Conservation (phyloP, 2,797 vertebrate species). For the Parauchenoglanis punctatus region DNA sequence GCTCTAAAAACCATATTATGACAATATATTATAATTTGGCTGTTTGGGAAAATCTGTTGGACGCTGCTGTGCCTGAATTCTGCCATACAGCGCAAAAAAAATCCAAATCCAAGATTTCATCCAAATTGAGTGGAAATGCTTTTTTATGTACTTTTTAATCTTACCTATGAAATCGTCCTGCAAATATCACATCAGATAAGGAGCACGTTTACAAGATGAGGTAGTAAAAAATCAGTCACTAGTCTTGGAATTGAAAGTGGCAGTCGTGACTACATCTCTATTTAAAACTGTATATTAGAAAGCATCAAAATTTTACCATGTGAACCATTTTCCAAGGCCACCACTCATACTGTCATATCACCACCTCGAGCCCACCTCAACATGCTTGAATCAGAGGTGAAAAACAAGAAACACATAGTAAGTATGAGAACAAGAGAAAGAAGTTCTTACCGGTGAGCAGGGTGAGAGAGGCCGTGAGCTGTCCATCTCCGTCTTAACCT, state of each 20-base stretch:
- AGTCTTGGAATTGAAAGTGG: neutral
- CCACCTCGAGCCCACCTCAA: neutral
- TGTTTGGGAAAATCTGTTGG: neutral
- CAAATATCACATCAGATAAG: neutral
- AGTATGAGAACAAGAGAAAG: neutral
- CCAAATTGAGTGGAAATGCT: neutral
- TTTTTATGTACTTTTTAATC: neutral
- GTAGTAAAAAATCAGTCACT: neutral
- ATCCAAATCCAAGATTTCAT: neutral
- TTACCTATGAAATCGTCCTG: neutral
- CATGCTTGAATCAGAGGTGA: neutral
- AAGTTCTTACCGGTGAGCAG: slow-evolving; percentile 67
- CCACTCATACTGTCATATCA: neutral
- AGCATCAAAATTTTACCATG: neutral
- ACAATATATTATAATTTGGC: neutral
- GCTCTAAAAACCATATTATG: neutral
- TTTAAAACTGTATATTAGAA: neutral
- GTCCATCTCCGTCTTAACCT: slow-evolving; percentile 88
- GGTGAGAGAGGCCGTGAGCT: slow-evolving; percentile 70
- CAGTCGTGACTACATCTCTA: neutral
- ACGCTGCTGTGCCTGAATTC: neutral
- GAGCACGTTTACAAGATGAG: neutral
- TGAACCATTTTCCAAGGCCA: neutral
- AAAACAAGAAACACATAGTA: neutral
- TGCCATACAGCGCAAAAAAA: neutral